A percentile compares a stretch with the other conserved stretches of the same genome.
Conservation (phyloP, 2,797 vertebrate genomes). For the Oryzias dopingdopingensis region DNA sequence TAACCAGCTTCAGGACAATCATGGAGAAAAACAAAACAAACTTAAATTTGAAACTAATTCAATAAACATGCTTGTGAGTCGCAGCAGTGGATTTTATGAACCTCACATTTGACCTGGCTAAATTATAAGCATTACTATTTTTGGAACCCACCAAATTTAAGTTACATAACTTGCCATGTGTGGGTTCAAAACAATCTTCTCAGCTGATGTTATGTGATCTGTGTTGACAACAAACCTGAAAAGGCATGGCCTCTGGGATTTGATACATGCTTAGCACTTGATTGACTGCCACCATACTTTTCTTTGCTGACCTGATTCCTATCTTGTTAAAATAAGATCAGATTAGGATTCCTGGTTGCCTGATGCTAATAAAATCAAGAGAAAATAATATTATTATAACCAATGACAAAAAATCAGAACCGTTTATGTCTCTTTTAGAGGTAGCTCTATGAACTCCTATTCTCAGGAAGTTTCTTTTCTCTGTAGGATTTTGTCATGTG, state of each 20-base stretch:
- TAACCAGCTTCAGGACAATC: too few species aligned
- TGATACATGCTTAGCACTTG: slow-evolving; percentile 34
- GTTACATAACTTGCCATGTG: slow-evolving; percentile 67
- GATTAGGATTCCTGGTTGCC: slow-evolving; percentile 43
- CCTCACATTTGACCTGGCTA: slow-evolving; percentile 23
- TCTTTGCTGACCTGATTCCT: slow-evolving; percentile 60
- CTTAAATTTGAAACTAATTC: slow-evolving; percentile 15
- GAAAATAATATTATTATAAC: neutral
- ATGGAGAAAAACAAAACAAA: slow-evolving; percentile 34
- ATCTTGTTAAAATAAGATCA: slow-evolving; percentile 44
- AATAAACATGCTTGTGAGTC: too few species aligned
- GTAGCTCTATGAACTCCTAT: neutral
- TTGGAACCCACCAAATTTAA: slow-evolving; percentile 49
- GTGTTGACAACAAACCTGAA: slow-evolving; percentile 66
- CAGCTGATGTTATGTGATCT: slow-evolving; percentile 65
- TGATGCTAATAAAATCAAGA: slow-evolving; percentile 9
- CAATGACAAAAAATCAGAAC: slow-evolving; percentile 1
- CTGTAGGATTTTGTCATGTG: neutral
- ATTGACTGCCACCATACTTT: slow-evolving; percentile 42
- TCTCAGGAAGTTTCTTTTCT: neutral
- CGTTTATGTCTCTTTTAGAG: slow-evolving; percentile 1
- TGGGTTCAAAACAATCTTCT: slow-evolving; percentile 61
- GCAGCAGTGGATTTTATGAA: slow-evolving; percentile 9
- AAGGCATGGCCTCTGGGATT: slow-evolving; percentile 53
- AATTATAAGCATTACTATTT: slow-evolving; percentile 28